Evolutionary conservation across 2,797 vertebrate species (phyloP).

Genomic region (Neostethus bicornis): DNA sequence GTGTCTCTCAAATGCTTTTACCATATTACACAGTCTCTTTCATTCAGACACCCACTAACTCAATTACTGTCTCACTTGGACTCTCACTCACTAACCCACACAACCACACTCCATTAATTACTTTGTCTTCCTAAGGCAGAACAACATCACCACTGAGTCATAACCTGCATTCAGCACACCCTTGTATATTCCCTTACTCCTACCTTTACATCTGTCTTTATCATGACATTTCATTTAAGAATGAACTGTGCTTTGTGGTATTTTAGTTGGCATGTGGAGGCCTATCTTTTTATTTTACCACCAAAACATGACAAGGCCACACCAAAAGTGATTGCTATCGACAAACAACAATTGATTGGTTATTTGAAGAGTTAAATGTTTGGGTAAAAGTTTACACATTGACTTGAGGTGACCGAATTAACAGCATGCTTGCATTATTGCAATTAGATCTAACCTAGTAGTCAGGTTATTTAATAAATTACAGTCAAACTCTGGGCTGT

Average conservation of each 20-base stretch:
- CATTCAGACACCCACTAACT: conserved; percentile 14
- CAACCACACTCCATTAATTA: conserved; percentile 11
- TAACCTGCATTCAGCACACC: conserved; percentile 3
- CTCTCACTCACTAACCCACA: conserved; percentile 26
- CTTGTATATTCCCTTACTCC: conserved; percentile 1
- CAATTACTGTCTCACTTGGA: conserved; percentile 20
- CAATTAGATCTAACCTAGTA: too few relatives aligned
- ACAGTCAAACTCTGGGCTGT: conserved; percentile 10
- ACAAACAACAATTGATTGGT: neutral
- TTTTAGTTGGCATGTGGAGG: neutral
- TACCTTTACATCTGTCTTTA: neutral
- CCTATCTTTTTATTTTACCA: neutral
- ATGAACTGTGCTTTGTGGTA: neutral
- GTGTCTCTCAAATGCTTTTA: conserved; percentile 12
- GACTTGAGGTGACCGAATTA: neutral
- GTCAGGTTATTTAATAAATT: conserved; percentile 24
- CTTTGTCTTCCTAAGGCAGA: conserved; percentile 7
- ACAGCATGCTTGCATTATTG: too few relatives aligned
- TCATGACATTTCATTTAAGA: neutral
- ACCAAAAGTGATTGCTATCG: neutral
- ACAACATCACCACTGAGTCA: conserved; percentile 31
- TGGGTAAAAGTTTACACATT: neutral
- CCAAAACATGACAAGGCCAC: neutral
- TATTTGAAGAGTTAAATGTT: neutral
- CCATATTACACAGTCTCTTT: conserved; percentile 2